Evolutionary conservation across 2,797 vertebrate genomes (phyloP).

Genomic region (Pangasius sanitwongsei): DNA sequence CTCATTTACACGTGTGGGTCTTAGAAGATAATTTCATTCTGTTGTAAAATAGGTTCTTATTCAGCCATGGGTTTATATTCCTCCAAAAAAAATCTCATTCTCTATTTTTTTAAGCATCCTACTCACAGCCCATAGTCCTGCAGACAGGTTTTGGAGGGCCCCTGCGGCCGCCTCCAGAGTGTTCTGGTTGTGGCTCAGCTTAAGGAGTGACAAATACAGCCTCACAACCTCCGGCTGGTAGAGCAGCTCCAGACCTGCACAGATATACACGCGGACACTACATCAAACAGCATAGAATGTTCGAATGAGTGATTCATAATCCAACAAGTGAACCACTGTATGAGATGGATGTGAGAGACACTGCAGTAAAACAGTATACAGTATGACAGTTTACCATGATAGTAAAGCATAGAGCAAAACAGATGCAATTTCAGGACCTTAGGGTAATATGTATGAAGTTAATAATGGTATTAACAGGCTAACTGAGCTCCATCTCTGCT

Average conservation of each 20-base stretch:
- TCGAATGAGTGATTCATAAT: conserved; percentile 28
- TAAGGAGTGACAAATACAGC: conserved; percentile 95
- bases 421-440: background rate
- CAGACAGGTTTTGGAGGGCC: conserved; percentile 95
- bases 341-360: conserved; percentile 34
- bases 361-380: conserved; percentile 2
- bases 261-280: conserved; percentile 39
- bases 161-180: conserved; percentile 96
- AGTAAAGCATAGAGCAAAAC: background rate
- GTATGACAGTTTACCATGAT: conserved; percentile 9
- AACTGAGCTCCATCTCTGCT: conserved; percentile 20
- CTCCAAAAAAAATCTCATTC: background rate
- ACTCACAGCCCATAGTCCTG: conserved; percentile 96
- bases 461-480: conserved; percentile 20
- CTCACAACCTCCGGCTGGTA: conserved; percentile 97
- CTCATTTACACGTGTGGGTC: conserved; percentile 10
- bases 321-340: conserved; percentile 15
- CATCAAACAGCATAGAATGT: conserved; percentile 24
- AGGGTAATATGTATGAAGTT: background rate
- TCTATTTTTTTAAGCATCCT: conserved; percentile 21
- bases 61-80: conserved; percentile 16
- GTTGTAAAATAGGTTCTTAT: conserved; percentile 16
- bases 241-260: conserved; percentile 86
- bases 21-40: conserved; percentile 8
- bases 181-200: conserved; percentile 96